phyloP scores from a whole-genome alignment of 64 coral and sea anemone species.

The Pocillopora verrucosa region DNA sequence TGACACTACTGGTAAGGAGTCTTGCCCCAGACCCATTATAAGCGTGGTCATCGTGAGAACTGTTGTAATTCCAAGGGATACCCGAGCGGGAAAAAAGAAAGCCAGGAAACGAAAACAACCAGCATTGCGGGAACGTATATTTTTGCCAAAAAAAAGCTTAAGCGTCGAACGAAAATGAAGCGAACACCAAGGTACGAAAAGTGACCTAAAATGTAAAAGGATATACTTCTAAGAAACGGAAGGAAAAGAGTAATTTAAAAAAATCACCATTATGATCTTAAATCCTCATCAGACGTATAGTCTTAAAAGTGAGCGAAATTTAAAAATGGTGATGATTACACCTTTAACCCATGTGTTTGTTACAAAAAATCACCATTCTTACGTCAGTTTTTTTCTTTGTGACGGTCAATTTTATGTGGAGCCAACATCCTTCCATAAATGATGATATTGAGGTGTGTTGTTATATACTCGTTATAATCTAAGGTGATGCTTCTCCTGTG shows the following conservation, averaged over 20 bases:
- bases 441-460: too few species aligned
- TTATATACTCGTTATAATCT: neutral
- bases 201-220: neutral
- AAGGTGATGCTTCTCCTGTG: constrained; percentile 32
- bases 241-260: too few species aligned
- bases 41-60: constrained; percentile 59
- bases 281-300: too few species aligned
- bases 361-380: too few species aligned
- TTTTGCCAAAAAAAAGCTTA: constrained; percentile 34
- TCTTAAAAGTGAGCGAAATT: too few species aligned
- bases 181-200: constrained; percentile 45
- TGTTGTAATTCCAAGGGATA: constrained; percentile 51
- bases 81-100: constrained; percentile 56
- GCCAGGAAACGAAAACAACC: constrained; percentile 48
- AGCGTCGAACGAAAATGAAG: constrained; percentile 19
- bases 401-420: too few species aligned
- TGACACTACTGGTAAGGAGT: constrained; percentile 9
- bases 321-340: too few species aligned
- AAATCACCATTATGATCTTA: too few species aligned
- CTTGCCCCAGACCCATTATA: constrained; percentile 51
- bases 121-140: constrained; percentile 45
- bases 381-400: too few species aligned
- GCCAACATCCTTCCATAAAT: too few species aligned
- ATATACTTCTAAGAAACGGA: too few species aligned
- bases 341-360: neutral